A percentile compares a stretch with the other conserved stretches of the same genome.
These are phyloP conservation scores for Heterodera carotae DNA, from an alignment of 1,140 invertebrate genomes.

Conservation along the genomic window DNA sequence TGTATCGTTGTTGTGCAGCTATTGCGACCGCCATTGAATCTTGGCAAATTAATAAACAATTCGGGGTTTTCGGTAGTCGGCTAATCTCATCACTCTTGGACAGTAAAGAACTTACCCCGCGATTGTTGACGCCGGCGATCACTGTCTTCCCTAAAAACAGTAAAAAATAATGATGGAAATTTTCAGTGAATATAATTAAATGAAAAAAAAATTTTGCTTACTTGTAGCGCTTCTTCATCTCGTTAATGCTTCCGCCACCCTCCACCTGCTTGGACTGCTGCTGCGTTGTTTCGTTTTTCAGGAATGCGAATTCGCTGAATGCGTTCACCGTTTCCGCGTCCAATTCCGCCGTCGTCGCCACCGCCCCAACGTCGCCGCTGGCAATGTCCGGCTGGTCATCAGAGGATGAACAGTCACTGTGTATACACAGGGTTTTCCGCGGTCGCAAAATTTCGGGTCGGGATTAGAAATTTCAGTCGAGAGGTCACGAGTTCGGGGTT, in stretches of 20 bases:
- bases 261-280: not conserved
- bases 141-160: slow-evolving; percentile 7
- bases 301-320: slow-evolving; percentile 53
- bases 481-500: too few species aligned
- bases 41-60: too few species aligned
- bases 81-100: too few species aligned
- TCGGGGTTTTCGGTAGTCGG: not conserved
- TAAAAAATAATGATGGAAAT: slow-evolving; percentile 15
- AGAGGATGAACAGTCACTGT: slow-evolving; percentile 11
- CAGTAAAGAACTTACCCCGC: too few species aligned
- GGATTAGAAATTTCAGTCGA: too few species aligned
- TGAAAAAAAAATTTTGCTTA: not conserved
- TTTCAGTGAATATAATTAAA: too few species aligned
- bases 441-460: too few species aligned
- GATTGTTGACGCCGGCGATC: slow-evolving; percentile 6
- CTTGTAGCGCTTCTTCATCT: slow-evolving; percentile 9
- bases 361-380: slow-evolving; percentile 6
- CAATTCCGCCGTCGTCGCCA: slow-evolving; percentile 49
- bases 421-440: too few species aligned
- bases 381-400: slow-evolving; percentile 17
- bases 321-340: slow-evolving; percentile 54
- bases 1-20: too few species aligned
- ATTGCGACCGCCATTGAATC: too few species aligned
- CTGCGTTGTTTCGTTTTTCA: slow-evolving; percentile 40
- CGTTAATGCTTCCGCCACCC: not conserved